phyloP scores from a whole-genome alignment of 2,888 invertebrate species.

The Drosophila lutescens region DNA sequence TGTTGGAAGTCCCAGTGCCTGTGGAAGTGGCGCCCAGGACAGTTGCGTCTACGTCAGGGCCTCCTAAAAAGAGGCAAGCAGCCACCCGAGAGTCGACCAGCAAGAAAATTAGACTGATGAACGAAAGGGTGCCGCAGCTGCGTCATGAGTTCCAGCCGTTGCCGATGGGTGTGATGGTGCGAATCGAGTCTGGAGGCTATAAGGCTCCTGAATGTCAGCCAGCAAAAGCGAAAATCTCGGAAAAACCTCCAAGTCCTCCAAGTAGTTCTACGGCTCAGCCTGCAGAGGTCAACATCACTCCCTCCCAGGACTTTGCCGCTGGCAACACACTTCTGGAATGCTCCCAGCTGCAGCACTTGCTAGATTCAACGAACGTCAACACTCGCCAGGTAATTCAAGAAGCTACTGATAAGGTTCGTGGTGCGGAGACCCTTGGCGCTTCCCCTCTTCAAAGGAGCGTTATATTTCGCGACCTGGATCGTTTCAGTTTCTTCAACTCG shows the following conservation, averaged over 20 bases:
- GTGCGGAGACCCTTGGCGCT: background rate
- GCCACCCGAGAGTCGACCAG: background rate
- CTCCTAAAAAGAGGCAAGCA: constrained; percentile 5
- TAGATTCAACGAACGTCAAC: constrained; percentile 40
- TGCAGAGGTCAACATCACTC: constrained; percentile 16
- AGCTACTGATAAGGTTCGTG: constrained; percentile 4
- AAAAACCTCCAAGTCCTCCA: background rate
- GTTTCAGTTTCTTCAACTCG: constrained; percentile 40
- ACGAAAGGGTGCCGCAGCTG: constrained; percentile 60
- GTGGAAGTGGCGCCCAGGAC: background rate
- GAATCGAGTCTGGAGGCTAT: constrained; percentile 16
- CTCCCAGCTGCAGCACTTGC: constrained; percentile 44
- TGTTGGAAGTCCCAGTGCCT: background rate
- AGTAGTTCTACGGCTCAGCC: background rate
- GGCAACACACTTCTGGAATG: constrained; percentile 64
- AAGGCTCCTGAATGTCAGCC: background rate
- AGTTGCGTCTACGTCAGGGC: background rate
- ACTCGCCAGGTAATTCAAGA: constrained; percentile 58
- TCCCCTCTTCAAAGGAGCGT: background rate
- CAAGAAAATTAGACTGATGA: constrained; percentile 47
- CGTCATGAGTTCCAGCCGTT: constrained; percentile 59
- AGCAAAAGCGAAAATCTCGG: background rate
- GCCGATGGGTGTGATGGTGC: constrained; percentile 42
- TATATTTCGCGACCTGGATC: constrained; percentile 44
- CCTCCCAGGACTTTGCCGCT: constrained; percentile 58